Evolutionary conservation across 2,888 invertebrate genomes (phyloP).

Genomic region (Limnephilus marmoratus): DNA sequence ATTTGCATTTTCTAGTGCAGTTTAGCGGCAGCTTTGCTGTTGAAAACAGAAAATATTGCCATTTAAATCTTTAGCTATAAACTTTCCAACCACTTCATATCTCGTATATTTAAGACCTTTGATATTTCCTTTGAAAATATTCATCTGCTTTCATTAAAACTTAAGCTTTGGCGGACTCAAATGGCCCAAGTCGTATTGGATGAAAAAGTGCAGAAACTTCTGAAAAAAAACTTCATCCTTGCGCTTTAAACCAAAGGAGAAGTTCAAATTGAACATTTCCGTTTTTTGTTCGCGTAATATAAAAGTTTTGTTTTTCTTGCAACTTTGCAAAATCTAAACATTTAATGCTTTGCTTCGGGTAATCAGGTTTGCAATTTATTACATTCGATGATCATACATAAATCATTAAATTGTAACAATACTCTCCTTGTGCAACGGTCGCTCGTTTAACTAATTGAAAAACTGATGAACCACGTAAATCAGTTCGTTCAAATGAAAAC

Average conservation of each 20-base stretch:
- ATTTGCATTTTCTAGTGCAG: not conserved
- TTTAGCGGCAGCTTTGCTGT: not conserved
- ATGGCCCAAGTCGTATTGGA: constrained; percentile 1
- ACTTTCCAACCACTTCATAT: not conserved
- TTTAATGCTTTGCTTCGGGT: not conserved
- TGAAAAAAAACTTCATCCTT: not conserved
- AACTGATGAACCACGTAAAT: not conserved
- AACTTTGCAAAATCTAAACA: not conserved
- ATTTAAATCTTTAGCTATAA: constrained; percentile 4
- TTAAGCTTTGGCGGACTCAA: not conserved
- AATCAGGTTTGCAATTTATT: not conserved
- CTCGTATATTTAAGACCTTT: not conserved
- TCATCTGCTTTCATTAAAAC: constrained; percentile 34
- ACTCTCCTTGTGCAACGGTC: not conserved
- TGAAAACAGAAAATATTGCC: not conserved
- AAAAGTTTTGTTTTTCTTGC: not conserved
- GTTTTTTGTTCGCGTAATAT: not conserved
- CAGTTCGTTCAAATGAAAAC: not conserved
- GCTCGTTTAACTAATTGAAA: not conserved
- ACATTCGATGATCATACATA: not conserved
- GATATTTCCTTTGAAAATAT: constrained; percentile 40
- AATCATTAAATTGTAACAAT: not conserved
- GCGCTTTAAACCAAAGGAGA: not conserved
- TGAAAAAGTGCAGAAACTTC: not conserved
- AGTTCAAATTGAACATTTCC: constrained; percentile 23